Evolutionary conservation across 2,113 vertebrate species (phyloP), one percentile per base, ranked within the genome.

Genomic region (Pluvialis apricaria): DNA sequence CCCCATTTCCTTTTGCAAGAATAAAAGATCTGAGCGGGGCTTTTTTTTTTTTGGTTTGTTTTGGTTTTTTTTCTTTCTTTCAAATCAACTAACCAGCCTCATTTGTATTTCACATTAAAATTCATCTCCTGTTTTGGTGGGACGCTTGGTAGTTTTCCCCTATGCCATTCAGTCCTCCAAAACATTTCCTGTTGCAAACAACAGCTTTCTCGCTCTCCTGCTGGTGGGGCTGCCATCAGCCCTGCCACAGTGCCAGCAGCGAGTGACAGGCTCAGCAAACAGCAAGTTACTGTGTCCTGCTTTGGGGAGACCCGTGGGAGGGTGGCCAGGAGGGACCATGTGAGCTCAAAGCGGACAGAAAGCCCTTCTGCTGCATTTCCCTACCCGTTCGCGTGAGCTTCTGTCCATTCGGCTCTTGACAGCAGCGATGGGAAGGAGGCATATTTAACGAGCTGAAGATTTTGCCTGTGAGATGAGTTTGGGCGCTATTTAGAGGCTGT

Each of bases 371-470:
- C 71, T 54, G 11, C 44, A 8, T 40, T 82, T 79, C 44, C 20
- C 36, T 65, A 13, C 29, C 9, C 0, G 0, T 24, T 81, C 22
- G 2, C 13, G 4, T 12, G 22, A 76, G 22, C 36, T 62, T 45
- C 64, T 93, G 76, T 52, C 60, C 32, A 1, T 58, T 86, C 1
- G 5, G 42, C 55, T 83, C 55, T 52, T 75, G 47, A n/a, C 2
- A 3, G n/a, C 1, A 1, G 34, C 0, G 0, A 7, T 21, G 31
- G 38, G 45, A 88, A 66, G 36, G 42, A 11, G 40, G 28, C 17
- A 10, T 49, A 61, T 88, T 73, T 31, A 66, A 36, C 44, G 17
- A 5, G 5, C 18, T 54, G 52, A 40, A 47, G 72, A 52, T 78
- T 54, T 57, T 81, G 51, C 22, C 57, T n/a, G 7, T 29, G 40